A percentile compares a stretch with the other conserved stretches of the same genome.
These are phyloP conservation scores for Cherax quadricarinatus DNA, from an alignment of 1,140 invertebrate genomes.

Conservation along the genomic window DNA sequence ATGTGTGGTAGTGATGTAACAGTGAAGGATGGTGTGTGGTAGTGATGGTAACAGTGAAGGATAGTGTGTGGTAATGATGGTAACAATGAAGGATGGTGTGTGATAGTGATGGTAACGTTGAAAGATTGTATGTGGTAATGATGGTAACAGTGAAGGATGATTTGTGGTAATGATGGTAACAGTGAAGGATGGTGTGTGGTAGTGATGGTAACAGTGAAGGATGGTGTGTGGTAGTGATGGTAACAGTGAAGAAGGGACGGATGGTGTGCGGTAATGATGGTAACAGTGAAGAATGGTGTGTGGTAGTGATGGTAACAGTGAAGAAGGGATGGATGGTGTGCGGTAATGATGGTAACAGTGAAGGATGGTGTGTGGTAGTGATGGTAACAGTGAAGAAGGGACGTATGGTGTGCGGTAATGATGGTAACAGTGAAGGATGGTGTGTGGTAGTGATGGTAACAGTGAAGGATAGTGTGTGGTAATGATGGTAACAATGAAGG, in stretches of 20 bases:
- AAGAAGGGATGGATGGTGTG: neutral
- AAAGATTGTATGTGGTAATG: too few relatives aligned
- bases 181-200: neutral
- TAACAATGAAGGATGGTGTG: neutral
- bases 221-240: neutral
- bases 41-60: neutral
- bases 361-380: neutral
- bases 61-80: neutral
- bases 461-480: neutral
- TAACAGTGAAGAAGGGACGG: too few relatives aligned
- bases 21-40: neutral
- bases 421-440: neutral
- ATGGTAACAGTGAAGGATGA: neutral
- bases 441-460: neutral
- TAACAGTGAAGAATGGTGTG: neutral
- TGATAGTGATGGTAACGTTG: neutral
- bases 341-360: neutral
- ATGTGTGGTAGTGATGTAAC: too few relatives aligned
- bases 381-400: neutral
- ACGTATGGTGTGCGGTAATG: too few relatives aligned
- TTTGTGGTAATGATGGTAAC: too few relatives aligned
- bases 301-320: neutral
- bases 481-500: neutral
- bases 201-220: slow-evolving; percentile 10
- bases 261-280: too few relatives aligned